Conservation (phyloP, 2,888 invertebrate genomes). For the Trissolcus japonicus region DNA sequence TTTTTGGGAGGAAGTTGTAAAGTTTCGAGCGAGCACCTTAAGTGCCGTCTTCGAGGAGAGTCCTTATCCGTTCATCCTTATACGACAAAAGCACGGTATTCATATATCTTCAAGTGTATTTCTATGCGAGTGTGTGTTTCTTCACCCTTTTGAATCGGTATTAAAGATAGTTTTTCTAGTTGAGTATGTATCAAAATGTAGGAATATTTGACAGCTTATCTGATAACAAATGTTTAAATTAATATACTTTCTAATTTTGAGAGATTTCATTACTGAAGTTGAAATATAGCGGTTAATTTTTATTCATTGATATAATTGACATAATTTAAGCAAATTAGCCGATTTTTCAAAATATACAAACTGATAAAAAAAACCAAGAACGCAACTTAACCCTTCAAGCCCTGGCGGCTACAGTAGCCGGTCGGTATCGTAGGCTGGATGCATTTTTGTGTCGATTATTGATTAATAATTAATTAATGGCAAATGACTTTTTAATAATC, state of each 20-base stretch:
- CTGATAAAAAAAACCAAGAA: too few species aligned
- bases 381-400: constrained; percentile 11
- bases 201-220: too few species aligned
- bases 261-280: too few species aligned
- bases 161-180: neutral
- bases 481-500: neutral
- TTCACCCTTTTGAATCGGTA: neutral
- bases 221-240: too few species aligned
- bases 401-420: constrained; percentile 6
- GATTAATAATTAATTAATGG: neutral
- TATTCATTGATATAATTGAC: too few species aligned
- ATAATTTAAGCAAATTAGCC: too few species aligned
- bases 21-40: constrained; percentile 45
- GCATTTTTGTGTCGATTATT: neutral
- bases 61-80: constrained; percentile 56
- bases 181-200: neutral
- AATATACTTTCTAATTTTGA: too few species aligned
- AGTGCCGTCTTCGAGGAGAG: constrained; percentile 45
- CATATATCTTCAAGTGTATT: constrained; percentile 14
- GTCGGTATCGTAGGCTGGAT: constrained; percentile 2
- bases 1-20: constrained; percentile 43
- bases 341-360: too few species aligned
- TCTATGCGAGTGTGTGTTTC: neutral
- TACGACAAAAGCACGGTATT: constrained; percentile 26
- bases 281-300: too few species aligned